Base-by-base conservation (phyloP, 1,140 invertebrate genomes). In the Heterodera schachtii region DNA sequence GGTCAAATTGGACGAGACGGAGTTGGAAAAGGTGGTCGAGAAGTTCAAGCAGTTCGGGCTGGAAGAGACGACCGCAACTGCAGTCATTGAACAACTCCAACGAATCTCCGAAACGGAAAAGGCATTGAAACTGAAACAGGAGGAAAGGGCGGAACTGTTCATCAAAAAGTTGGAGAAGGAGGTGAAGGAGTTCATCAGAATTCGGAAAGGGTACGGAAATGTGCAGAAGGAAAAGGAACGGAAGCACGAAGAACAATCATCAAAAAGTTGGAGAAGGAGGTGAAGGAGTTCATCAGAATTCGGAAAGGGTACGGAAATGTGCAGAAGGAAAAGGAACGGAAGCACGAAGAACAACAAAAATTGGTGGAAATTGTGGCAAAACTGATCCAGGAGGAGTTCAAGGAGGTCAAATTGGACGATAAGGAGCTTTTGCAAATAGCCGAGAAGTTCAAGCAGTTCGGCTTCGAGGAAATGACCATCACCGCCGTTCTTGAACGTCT, bases 121-220 rank as follows among this genome's bases (percentile, higher is more conserved):
- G 11, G 7, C 69, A 11, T 7, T 71, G 69, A 11, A 43, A 47
- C 69, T 47, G 69, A 71, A 52, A 60, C 13, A 76, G 7, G 43
- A n/a, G 44, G 75, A 79, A 13, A n/a, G 16, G 43, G 47, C 52
- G n/a, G 16, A 79, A 76, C 19, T 79, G 44, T 43, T 16, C 5
- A 21, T 76, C 21, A 76, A 76, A 76, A 19, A 76, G 21, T 57
- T 57, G 74, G 66, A 76, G 66, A 41, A 43, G 47, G 66, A 76
- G 74, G 31, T 76, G 47, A 64, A 76, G 47, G 19, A 76, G 74
- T 66, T 49, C 57, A 44, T 57, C 31, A 41, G 49, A 44, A 41
- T 76, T 76, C 66, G 49, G 66, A 57, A 31, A 19, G 76, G 76
- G 4, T 74, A 74, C 41, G 73, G 73, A 31, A 74, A 74, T 43